Evolutionary conservation across 2,888 invertebrate species (phyloP), one percentile per base, ranked within the genome.

Genomic region (Perizoma flavofasciatum): DNA sequence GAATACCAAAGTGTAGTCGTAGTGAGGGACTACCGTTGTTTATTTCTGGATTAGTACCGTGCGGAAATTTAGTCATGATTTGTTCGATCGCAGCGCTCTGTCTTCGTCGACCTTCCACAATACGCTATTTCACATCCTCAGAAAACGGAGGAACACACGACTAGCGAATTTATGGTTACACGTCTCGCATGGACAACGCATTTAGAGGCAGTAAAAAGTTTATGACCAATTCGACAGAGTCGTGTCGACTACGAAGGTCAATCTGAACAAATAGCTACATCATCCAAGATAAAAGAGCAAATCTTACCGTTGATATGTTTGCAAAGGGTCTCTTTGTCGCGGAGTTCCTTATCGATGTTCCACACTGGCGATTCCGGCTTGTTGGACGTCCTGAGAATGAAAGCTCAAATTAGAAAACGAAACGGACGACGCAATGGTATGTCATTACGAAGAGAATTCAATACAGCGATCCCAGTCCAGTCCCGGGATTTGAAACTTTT

Each of bases 11-110:
- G 63, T 70, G 65, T 65, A 61, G 55, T 50, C 68, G 73, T 71
- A 70, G 65, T 73, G 78, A 77, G 83, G 85, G 83, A 84, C 79
- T 79, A 80, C 76, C 80, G 78, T 74, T 64, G 80, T 76, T 76
- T 91, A 91, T 92, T 92, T 90, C 81, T 83, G 89, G 91, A 90
- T 90, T 92, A 81, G 91, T 90, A 90, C 86, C 89, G 91, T 90
- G 91, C 84, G 91, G 86, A 90, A 90, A 85, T 81, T 84, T 88
- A 89, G 86, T 89, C 88, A 88, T 79, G 78, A 79, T 82, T 78
- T 79, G 77, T 80, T 77, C 73, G 75, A 81, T 82, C 75, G 72
- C 78, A 76, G 74, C 76, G 78, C 75, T 74, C 75, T 71, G 81
- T 81, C 79, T 82, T 74, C 68, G 74, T 73, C 78, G 84, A 85